Conservation (phyloP, 2,113 vertebrate species). For the Microtus pennsylvanicus region DNA sequence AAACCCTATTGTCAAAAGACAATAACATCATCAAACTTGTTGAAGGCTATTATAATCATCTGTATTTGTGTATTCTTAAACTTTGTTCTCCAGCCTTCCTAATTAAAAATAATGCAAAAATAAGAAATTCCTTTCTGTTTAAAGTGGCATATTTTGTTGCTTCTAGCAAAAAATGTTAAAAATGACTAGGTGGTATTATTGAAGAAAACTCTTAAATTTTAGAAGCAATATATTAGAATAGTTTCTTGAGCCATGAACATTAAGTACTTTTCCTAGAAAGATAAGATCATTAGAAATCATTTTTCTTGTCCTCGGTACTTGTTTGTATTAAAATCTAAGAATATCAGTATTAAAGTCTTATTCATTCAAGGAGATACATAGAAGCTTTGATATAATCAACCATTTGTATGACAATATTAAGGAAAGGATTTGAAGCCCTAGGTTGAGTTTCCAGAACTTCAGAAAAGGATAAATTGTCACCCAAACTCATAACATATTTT, state of each 20-base stretch:
- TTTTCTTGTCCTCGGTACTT: too few species aligned
- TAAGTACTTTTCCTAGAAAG: neutral
- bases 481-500: neutral
- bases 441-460: neutral
- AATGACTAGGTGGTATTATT: neutral
- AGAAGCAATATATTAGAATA: neutral
- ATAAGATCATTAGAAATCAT: neutral
- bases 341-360: neutral
- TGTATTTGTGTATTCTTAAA: neutral
- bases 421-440: neutral
- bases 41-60: neutral
- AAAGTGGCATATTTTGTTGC: neutral
- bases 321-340: neutral
- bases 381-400: neutral
- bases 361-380: neutral
- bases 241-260: neutral
- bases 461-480: neutral
- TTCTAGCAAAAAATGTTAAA: neutral
- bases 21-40: neutral
- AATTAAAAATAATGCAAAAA: constrained; percentile 7
- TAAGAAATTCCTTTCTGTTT: neutral
- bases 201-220: neutral
- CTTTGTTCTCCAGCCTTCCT: neutral
- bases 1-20: neutral
- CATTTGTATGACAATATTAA: neutral